Evolutionary conservation across 2,113 vertebrate genomes (phyloP), one percentile per base, ranked within the genome.

Genomic region (Plotosus lineatus): DNA sequence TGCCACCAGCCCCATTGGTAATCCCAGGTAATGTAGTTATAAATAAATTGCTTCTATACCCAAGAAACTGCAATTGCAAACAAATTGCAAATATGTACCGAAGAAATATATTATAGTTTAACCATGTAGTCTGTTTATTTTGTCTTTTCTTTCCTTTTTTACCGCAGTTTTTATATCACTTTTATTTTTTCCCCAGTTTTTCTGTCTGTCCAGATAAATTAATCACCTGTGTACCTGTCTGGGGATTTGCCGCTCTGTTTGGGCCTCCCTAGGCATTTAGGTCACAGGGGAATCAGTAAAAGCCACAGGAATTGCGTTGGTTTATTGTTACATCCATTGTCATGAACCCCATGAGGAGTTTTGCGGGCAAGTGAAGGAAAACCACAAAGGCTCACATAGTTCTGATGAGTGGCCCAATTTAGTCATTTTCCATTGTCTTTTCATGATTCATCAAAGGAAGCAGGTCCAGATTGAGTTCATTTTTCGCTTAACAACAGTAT

Each of bases 131-230:
- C n/a, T n/a, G n/a, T n/a, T n/a, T n/a, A n/a, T n/a, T n/a, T n/a
- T n/a, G 65, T n/a, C 65, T 42, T 14, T 68, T 71, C 26, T 71
- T 4, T 17, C n/a, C 1, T 71, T 71, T 71, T 71, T 71, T n/a
- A n/a, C n/a, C n/a, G n/a, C n/a, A n/a, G n/a, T n/a, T n/a, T n/a
- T n/a, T n/a, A n/a, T n/a, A n/a, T n/a, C n/a, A n/a, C n/a, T n/a
- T n/a, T n/a, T n/a, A n/a, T n/a, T n/a, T n/a, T n/a, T n/a, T n/a
- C n/a, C 23, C 23, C 44, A 48, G 26, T 6, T 7, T 71, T 1
- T 71, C 17, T 50, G 9, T 69, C 66, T 46, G 42, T 44, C n/a
- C n/a, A 69, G 14, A 69, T 17, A 69, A 69, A 46, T 15, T 69
- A 26, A 26, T 26, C n/a, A 69, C 40, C 23, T 69, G 38, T 71